Conservation (phyloP, 2,888 invertebrate species). For the Macrosiphum euphorbiae region DNA sequence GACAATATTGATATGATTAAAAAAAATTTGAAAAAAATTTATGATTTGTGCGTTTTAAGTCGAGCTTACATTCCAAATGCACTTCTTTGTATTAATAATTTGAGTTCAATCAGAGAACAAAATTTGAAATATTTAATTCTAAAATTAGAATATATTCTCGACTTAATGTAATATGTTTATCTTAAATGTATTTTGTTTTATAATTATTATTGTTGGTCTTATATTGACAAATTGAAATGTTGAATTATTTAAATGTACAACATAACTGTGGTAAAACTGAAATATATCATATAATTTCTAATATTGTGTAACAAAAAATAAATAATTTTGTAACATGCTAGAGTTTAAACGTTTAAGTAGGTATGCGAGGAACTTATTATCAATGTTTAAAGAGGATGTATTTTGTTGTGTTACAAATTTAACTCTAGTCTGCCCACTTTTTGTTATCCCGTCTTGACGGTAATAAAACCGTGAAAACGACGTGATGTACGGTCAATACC, state of each 20-base stretch:
- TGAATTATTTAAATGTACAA: not conserved
- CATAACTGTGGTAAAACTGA: not conserved
- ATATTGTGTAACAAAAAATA: slow-evolving; percentile 5
- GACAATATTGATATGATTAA: not conserved
- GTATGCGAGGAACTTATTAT: slow-evolving; percentile 29
- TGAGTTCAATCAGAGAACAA: not conserved
- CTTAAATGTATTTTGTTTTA: slow-evolving; percentile 11
- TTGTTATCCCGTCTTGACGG: too few relatives aligned
- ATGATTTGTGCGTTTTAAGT: slow-evolving; percentile 11
- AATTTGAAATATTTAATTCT: not conserved
- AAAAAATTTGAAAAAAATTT: not conserved
- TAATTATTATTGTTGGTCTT: not conserved
- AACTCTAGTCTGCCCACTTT: slow-evolving; percentile 76
- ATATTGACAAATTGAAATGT: not conserved
- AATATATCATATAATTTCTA: not conserved
- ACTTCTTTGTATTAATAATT: not conserved
- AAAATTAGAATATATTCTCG: not conserved
- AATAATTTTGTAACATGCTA: not conserved
- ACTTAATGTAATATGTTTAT: not conserved
- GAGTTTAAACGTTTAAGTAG: not conserved
- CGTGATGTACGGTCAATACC: too few relatives aligned
- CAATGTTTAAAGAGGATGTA: not conserved
- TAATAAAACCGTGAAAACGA: too few relatives aligned
- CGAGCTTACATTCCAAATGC: not conserved
- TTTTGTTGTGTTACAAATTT: slow-evolving; percentile 71